Evolutionary conservation across 1,140 invertebrate genomes (phyloP).

Genomic region (Thalassaphorura encarpata): DNA sequence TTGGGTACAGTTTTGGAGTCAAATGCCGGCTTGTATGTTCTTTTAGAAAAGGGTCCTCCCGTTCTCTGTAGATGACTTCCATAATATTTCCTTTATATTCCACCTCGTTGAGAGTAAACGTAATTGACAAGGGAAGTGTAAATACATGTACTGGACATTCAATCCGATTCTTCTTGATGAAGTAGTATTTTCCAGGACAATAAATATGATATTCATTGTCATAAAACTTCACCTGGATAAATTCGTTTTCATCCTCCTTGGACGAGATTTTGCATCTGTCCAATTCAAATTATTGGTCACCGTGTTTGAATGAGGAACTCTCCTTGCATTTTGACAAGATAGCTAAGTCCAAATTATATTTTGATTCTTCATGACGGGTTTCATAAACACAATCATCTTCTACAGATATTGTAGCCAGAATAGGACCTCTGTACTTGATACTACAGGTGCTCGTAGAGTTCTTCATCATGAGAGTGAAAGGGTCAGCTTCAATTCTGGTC

Average conservation of each 20-base stretch:
- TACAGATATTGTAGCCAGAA: neutral
- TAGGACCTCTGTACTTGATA: neutral
- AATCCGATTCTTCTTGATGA: neutral
- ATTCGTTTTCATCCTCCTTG: neutral
- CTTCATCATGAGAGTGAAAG: neutral
- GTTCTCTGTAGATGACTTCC: slow-evolving; percentile 6
- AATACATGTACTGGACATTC: slow-evolving; percentile 10
- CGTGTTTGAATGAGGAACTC: neutral
- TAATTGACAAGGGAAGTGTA: slow-evolving; percentile 4
- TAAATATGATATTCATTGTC: slow-evolving; percentile 14
- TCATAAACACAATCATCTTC: slow-evolving; percentile 16
- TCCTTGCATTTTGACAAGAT: neutral
- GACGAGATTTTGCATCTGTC: neutral
- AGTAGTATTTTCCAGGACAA: slow-evolving; percentile 8
- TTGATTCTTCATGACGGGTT: neutral
- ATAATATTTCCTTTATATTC: slow-evolving; percentile 12
- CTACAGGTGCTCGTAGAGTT: neutral
- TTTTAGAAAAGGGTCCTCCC: slow-evolving; percentile 6
- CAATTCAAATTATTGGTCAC: neutral
- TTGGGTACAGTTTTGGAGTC: slow-evolving; percentile 1
- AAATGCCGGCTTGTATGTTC: slow-evolving; percentile 12
- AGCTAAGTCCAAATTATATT: neutral
- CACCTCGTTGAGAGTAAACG: slow-evolving; percentile 14
- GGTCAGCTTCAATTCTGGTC: slow-evolving; percentile 2
- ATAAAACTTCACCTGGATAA: slow-evolving; percentile 9